Evolutionary conservation across 2,888 invertebrate species (phyloP).

Genomic region (Cacoxenus indagator): DNA sequence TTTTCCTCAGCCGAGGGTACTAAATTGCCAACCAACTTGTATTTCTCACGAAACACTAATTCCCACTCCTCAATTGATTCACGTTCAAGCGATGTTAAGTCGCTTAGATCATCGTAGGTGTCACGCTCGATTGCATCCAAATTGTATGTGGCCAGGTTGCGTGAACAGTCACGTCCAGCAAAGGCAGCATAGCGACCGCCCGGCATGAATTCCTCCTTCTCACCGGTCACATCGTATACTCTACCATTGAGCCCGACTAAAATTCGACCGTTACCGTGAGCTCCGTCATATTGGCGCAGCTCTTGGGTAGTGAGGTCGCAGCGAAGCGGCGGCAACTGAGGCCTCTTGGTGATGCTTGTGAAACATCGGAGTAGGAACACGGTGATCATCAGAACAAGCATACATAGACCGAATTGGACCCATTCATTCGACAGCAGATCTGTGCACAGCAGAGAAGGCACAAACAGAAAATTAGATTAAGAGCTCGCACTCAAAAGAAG

Average conservation of each 20-base stretch:
- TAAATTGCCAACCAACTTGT: not conserved
- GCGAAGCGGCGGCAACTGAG: not conserved
- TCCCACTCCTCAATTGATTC: not conserved
- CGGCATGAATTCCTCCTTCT: not conserved
- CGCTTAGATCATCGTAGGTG: not conserved
- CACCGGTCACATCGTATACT: not conserved
- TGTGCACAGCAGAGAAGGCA: too few species aligned
- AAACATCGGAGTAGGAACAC: not conserved
- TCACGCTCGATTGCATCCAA: not conserved
- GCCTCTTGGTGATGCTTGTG: not conserved
- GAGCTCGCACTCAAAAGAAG: too few species aligned
- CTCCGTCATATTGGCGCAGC: not conserved
- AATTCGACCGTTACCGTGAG: not conserved
- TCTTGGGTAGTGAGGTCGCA: not conserved
- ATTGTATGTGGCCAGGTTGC: slow-evolving; percentile 2
- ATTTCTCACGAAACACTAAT: not conserved
- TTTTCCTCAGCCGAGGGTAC: not conserved
- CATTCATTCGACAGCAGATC: not conserved
- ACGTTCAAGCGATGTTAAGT: not conserved
- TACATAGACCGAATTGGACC: not conserved
- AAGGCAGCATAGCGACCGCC: not conserved
- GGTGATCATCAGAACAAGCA: not conserved
- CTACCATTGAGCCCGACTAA: not conserved
- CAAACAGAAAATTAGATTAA: too few species aligned
- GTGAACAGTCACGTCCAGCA: slow-evolving; percentile 2